Evolutionary conservation across 2,113 vertebrate species (phyloP).

Genomic region (Tachycineta bicolor): DNA sequence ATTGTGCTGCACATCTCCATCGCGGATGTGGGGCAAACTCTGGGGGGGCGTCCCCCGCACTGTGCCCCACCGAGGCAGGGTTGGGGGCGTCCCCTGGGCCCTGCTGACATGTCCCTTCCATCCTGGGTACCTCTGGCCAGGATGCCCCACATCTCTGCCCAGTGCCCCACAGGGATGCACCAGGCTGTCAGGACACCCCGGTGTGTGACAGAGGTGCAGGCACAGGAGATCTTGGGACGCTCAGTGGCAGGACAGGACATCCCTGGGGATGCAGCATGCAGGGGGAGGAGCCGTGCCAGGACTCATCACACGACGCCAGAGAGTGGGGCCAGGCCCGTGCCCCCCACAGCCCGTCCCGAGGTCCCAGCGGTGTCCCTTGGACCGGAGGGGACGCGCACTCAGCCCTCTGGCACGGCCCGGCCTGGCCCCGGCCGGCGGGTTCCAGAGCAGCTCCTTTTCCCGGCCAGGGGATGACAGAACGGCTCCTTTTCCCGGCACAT

Average conservation of each 20-base stretch:
- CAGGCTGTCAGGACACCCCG: accelerated
- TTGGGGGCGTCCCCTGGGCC: neutral
- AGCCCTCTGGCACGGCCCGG: neutral
- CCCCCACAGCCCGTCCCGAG: too few species aligned
- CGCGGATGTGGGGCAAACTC: neutral
- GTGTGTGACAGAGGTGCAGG: accelerated
- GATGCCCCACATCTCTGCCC: too few species aligned
- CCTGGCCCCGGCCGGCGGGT: neutral
- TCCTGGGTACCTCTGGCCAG: too few species aligned
- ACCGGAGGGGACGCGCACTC: neutral
- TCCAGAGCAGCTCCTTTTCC: neutral
- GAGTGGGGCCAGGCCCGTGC: neutral
- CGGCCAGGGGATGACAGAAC: neutral
- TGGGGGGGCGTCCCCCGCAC: accelerated
- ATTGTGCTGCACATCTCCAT: neutral
- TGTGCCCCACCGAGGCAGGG: neutral
- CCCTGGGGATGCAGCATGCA: accelerated
- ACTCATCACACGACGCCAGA: too few species aligned
- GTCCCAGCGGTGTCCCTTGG: neutral
- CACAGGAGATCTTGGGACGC: neutral
- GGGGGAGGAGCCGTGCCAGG: neutral
- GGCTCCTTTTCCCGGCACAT: neutral
- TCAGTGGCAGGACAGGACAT: neutral
- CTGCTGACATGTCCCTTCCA: neutral
- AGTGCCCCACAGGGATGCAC: neutral